Evolutionary conservation across 2,797 vertebrate genomes (phyloP).

Genomic region (Miichthys miiuy): DNA sequence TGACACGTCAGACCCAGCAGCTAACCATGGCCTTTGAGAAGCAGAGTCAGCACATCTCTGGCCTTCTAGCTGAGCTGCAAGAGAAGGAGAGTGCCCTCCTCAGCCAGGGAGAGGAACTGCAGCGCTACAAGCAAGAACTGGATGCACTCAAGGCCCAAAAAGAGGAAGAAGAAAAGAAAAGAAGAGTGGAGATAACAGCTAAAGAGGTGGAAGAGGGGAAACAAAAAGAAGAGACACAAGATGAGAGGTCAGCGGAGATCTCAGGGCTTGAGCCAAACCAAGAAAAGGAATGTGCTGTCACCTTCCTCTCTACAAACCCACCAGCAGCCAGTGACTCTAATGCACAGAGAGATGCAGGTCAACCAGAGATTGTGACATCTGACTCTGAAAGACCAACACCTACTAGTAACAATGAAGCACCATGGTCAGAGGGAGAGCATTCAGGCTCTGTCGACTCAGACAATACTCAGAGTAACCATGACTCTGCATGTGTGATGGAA

Average conservation of each 20-base stretch:
- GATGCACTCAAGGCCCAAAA: conserved; percentile 47
- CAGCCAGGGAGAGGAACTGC: conserved; percentile 78
- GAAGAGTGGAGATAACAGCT: neutral
- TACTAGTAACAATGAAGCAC: neutral
- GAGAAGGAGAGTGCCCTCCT: conserved; percentile 79
- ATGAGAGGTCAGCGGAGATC: conserved; percentile 14
- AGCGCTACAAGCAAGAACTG: conserved; percentile 68
- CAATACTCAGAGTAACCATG: conserved; percentile 34
- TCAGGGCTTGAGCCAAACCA: conserved; percentile 19
- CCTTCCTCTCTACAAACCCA: neutral
- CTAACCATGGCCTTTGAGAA: conserved; percentile 86
- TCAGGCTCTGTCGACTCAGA: conserved; percentile 6
- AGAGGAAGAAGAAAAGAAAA: conserved; percentile 12
- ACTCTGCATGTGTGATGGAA: conserved; percentile 34
- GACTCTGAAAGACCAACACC: conserved; percentile 18
- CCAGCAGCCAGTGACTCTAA: neutral
- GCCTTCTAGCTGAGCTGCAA: conserved; percentile 83
- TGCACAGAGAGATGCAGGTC: conserved; percentile 11
- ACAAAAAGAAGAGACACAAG: conserved; percentile 7
- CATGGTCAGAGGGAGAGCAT: neutral
- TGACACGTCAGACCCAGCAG: conserved; percentile 85
- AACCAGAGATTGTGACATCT: neutral
- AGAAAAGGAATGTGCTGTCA: conserved; percentile 1
- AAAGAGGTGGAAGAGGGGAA: conserved; percentile 6
- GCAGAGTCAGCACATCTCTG: conserved; percentile 85